Conservation (phyloP, 2,797 vertebrate species). For the Brachyrhaphis roseni region DNA sequence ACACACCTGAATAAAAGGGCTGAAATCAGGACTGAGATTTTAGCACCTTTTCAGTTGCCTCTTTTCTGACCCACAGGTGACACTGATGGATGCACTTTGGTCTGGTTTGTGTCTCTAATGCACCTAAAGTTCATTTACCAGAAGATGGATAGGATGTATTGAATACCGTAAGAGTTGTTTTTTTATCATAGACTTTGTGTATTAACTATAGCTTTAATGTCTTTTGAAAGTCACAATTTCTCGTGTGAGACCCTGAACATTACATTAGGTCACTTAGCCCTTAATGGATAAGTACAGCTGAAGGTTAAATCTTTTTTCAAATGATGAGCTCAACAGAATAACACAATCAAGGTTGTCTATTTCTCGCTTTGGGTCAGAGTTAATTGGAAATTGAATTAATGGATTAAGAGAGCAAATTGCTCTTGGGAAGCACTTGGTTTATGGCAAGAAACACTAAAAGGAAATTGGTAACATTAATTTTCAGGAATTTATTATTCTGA, state of each 20-base stretch:
- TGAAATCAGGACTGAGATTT: neutral
- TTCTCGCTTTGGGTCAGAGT: constrained; percentile 15
- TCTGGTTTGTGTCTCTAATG: neutral
- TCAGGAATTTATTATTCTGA: constrained; percentile 7
- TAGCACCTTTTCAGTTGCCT: neutral
- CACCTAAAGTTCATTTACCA: neutral
- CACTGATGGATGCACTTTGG: neutral
- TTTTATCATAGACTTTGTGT: neutral
- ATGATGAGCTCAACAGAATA: constrained; percentile 20
- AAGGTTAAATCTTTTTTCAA: constrained; percentile 17
- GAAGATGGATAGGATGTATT: neutral
- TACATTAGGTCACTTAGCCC: constrained; percentile 1
- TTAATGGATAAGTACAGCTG: constrained; percentile 1
- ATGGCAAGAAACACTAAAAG: neutral
- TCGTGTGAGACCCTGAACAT: neutral
- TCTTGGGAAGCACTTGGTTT: constrained; percentile 1
- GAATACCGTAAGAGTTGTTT: neutral
- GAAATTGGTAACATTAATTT: constrained; percentile 10
- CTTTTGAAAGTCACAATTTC: neutral
- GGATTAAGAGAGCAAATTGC: constrained; percentile 25
- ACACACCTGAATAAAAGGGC: neutral
- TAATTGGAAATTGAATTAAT: constrained; percentile 15
- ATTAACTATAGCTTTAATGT: neutral
- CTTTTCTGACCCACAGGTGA: neutral
- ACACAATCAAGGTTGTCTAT: constrained; percentile 4